phyloP scores from a whole-genome alignment of 2,888 invertebrate species.

The Eudasyphora cyanicolor region DNA sequence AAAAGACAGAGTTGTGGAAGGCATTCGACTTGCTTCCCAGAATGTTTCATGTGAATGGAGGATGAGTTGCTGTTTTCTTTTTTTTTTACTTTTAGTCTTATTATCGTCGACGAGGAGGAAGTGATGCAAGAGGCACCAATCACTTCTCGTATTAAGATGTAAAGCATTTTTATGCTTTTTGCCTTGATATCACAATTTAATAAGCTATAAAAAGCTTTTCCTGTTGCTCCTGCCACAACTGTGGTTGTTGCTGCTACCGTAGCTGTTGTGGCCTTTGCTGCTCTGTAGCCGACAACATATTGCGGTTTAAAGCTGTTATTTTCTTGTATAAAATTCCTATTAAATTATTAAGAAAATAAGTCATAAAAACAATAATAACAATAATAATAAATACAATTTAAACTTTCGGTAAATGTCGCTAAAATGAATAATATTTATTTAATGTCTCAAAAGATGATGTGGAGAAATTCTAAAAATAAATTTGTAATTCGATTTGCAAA shows the following conservation, averaged over 20 bases:
- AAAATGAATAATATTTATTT: neutral
- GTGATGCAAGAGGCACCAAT: neutral
- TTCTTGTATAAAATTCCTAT: neutral
- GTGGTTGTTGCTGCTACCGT: neutral
- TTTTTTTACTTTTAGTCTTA: neutral
- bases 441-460: neutral
- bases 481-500: no score
- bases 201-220: slow-evolving; percentile 53
- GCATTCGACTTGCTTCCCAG: neutral
- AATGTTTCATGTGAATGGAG: neutral
- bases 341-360: neutral
- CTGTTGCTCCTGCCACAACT: neutral
- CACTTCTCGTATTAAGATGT: slow-evolving; percentile 47
- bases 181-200: slow-evolving; percentile 59
- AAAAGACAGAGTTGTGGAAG: neutral
- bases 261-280: no score
- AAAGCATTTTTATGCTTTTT: slow-evolving; percentile 54
- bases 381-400: no score
- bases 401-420: neutral
- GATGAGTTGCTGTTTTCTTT: neutral
- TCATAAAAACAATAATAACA: neutral
- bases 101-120: neutral
- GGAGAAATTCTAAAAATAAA: no score
- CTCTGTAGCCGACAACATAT: no score
- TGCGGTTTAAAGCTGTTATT: neutral